Conservation (phyloP, 2,113 vertebrate species). For the Hystrix brachyura region DNA sequence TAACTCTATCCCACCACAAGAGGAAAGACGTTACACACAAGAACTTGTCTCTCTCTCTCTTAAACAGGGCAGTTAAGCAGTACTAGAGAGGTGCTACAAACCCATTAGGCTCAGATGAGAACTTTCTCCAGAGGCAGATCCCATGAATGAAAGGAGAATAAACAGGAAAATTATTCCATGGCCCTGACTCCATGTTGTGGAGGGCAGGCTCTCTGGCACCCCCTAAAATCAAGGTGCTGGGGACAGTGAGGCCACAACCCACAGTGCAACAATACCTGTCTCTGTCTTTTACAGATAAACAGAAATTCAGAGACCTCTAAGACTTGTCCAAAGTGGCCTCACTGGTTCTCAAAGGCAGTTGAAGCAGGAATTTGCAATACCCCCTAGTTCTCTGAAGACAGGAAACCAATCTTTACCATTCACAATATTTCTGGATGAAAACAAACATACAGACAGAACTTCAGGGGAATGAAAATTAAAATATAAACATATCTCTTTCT, state of each 20-base stretch:
- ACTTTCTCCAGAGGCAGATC: background rate
- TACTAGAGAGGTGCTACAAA: background rate
- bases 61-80: background rate
- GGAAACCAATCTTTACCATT: background rate
- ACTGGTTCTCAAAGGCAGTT: background rate
- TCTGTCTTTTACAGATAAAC: background rate
- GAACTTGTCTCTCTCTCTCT: background rate
- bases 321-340: background rate
- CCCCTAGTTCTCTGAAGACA: background rate
- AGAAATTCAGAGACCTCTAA: background rate
- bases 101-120: background rate
- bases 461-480: background rate
- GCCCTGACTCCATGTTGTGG: accelerated
- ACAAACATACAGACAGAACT: background rate
- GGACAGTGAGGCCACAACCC: accelerated
- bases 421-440: background rate
- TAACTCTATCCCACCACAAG: accelerated
- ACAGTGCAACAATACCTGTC: accelerated
- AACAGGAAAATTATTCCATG: background rate
- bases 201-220: background rate
- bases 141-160: background rate
- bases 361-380: background rate
- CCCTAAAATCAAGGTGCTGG: accelerated
- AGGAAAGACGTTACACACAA: background rate
- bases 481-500: background rate